phyloP scores from a whole-genome alignment of 2,888 invertebrate species.

The Malthinus seriepunctatus region DNA sequence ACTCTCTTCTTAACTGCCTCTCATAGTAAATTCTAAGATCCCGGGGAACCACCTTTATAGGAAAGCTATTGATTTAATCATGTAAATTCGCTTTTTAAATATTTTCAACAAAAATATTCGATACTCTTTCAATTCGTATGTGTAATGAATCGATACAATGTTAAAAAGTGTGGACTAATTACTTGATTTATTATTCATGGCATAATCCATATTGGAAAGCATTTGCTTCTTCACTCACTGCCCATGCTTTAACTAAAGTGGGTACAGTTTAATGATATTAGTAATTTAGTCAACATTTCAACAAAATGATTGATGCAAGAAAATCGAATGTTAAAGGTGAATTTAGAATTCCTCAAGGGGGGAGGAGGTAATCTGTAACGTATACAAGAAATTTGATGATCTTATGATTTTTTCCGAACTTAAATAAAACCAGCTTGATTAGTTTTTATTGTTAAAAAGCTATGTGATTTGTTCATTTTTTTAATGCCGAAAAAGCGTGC shows the following conservation, averaged over 20 bases:
- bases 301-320: conserved; percentile 4
- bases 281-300: conserved; percentile 1
- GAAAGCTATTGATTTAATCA: no score
- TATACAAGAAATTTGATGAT: no score
- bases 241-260: not conserved
- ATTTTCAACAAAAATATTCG: no score
- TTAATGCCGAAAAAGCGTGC: not conserved
- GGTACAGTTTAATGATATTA: conserved; percentile 1
- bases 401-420: not conserved
- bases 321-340: no score
- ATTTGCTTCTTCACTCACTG: not conserved
- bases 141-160: not conserved
- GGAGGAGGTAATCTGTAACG: no score
- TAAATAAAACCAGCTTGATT: not conserved
- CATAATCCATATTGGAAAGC: conserved; percentile 8
- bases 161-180: conserved; percentile 9
- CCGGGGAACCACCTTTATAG: no score
- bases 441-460: not conserved
- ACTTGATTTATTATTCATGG: conserved; percentile 8
- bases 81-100: no score
- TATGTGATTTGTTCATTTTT: not conserved
- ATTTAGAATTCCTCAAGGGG: no score
- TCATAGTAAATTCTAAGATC: no score
- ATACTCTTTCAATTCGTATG: not conserved
- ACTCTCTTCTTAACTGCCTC: no score